These are phyloP conservation scores for Habrosyne pyritoides DNA, from an alignment of 2,888 invertebrate species.

Conservation along the genomic window DNA sequence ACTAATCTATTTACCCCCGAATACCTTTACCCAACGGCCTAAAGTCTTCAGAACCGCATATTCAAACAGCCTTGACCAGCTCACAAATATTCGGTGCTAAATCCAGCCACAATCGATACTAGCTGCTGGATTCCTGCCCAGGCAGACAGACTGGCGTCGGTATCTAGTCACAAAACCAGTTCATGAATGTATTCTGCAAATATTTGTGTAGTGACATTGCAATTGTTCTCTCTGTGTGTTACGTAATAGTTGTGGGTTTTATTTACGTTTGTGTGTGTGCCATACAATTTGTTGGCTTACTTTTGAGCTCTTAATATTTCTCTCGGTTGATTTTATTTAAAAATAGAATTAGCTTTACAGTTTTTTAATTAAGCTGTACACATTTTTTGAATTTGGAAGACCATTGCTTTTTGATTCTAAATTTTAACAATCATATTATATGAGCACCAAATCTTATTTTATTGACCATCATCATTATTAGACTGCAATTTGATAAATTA, in stretches of 20 bases:
- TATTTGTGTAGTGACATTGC: conserved; percentile 12
- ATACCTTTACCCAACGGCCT: too few relatives aligned
- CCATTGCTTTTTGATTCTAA: too few relatives aligned
- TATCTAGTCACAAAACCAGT: conserved; percentile 15
- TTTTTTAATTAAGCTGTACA: too few relatives aligned
- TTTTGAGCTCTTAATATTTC: too few relatives aligned
- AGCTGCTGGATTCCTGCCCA: conserved; percentile 47
- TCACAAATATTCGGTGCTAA: conserved; percentile 30
- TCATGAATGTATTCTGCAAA: conserved; percentile 10
- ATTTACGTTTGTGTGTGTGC: conserved; percentile 9
- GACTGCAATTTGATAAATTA: conserved; percentile 21
- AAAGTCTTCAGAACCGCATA: neutral
- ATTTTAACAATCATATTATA: too few relatives aligned
- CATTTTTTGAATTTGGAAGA: too few relatives aligned
- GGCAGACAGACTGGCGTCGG: conserved; percentile 64
- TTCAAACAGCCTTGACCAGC: neutral
- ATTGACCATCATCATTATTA: too few relatives aligned
- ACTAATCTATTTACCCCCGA: too few relatives aligned
- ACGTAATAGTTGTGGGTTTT: neutral
- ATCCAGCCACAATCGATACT: conserved; percentile 62
- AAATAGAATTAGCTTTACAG: too few relatives aligned
- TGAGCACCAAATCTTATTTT: too few relatives aligned
- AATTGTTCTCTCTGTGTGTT: neutral
- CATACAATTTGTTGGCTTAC: conserved; percentile 10
- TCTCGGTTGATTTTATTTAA: too few relatives aligned